Base-by-base conservation (phyloP, 2,113 vertebrate species). In the Triplophysa siluroides region DNA sequence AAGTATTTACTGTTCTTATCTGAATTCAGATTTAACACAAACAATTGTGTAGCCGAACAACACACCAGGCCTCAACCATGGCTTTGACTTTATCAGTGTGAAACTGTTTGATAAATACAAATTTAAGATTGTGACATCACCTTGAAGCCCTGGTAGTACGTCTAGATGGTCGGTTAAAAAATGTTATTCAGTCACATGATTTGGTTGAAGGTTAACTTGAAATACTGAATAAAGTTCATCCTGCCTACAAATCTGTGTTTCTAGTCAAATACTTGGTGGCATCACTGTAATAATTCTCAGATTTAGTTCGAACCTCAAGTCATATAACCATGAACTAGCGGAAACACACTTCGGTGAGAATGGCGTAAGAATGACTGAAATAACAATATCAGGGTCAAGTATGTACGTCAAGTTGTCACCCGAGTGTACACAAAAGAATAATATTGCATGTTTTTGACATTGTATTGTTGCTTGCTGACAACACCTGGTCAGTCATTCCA, bases 101-200 rank as follows among this genome's bases (percentile, higher is more conserved):
- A 24, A 56, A 56, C 63, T 33, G 21, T 54, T 43, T 70, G 50
- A 38, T 52, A 19, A 33, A 61, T 61, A 76, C 24, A 21, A 10
- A 63, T 76, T 76, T 21, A 62, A 2, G 18, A 62, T 71, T 50
- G 67, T 69, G 13, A 83, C 19, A 56, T 83, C 63, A 81, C 74
- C 45, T 62, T 83, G 9, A 76, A 81, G 26, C 47, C 77, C 64
- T 66, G 58, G 23, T 19, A 24, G 63, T 56, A 26, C 77, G 29
- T 24, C 16, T 56, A 21, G 60, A 52, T 82, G 62, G 62, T 52
- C 73, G 60, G 24, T 70, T 18, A 26, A 80, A n/a, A 60, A 73
- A 43, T 8, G n/a, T 60, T 54, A 73, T 60, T 58, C 23, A 41
- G 50, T 29, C 23, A 71, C 16, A 24, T 70, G 26, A 56, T 54